These are phyloP conservation scores for Lacerta bilineata DNA, from an alignment of 2,797 vertebrate genomes.

Conservation along the genomic window DNA sequence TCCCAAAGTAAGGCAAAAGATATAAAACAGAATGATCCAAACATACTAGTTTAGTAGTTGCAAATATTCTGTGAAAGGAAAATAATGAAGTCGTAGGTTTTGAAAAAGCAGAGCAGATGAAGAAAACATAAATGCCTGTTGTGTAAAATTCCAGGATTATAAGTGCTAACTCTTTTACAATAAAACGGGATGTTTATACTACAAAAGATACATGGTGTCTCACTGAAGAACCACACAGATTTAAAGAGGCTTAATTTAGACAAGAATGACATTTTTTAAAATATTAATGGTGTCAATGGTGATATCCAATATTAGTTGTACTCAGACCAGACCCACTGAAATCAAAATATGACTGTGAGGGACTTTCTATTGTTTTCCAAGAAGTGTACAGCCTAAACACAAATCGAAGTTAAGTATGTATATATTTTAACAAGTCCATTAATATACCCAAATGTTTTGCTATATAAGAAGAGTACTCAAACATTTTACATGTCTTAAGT, in stretches of 20 bases:
- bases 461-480: background rate
- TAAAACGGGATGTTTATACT: background rate
- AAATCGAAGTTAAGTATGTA: background rate
- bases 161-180: background rate
- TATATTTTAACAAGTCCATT: background rate
- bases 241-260: background rate
- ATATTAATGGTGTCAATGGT: no score
- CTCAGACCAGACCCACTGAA: no score
- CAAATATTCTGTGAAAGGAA: background rate
- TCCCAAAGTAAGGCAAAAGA: background rate
- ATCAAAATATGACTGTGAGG: background rate
- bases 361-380: background rate
- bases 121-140: background rate
- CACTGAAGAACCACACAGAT: background rate
- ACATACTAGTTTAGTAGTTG: background rate
- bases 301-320: background rate
- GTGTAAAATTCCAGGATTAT: background rate
- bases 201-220: background rate
- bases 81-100: background rate
- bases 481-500: background rate
- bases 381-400: background rate
- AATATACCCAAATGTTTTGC: background rate
- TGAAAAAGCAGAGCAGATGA: background rate
- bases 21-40: background rate
- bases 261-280: background rate